A percentile compares a stretch with the other conserved stretches of the same genome.
phyloP scores from a whole-genome alignment of 2,888 invertebrate genomes.

The Parascotia fuliginaria region DNA sequence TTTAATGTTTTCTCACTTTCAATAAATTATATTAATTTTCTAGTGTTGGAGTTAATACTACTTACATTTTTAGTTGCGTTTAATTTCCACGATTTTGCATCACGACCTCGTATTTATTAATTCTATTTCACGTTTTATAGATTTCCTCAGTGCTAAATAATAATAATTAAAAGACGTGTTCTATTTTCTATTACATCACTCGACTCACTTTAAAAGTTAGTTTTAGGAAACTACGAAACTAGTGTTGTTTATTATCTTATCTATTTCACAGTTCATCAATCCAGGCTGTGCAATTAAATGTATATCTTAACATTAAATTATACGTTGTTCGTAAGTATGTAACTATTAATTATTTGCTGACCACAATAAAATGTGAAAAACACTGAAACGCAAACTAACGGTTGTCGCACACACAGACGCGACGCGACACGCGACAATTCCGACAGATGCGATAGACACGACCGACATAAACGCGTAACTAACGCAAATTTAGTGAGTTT shows the following conservation, averaged over 20 bases:
- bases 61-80: too few species aligned
- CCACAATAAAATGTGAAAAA: not conserved
- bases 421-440: not conserved
- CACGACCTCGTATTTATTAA: too few species aligned
- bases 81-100: too few species aligned
- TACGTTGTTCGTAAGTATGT: not conserved
- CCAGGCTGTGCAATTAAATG: not conserved
- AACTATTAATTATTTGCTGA: not conserved
- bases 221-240: too few species aligned
- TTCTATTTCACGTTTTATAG: too few species aligned
- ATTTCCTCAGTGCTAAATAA: too few species aligned
- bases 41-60: too few species aligned
- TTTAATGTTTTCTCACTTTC: not conserved
- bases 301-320: not conserved
- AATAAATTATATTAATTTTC: too few species aligned
- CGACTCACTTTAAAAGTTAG: too few species aligned
- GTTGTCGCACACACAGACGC: not conserved
- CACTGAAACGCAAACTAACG: not conserved
- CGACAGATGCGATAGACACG: slow-evolving; percentile 7
- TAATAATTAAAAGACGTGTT: too few species aligned
- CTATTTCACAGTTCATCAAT: not conserved
- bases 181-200: too few species aligned
- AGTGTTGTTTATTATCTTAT: not conserved
- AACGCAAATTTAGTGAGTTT: slow-evolving; percentile 29
- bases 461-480: slow-evolving; percentile 25